Evolutionary conservation across 2,888 invertebrate genomes (phyloP), one percentile per base, ranked within the genome.

Genomic region (Drosophila mettleri): DNA sequence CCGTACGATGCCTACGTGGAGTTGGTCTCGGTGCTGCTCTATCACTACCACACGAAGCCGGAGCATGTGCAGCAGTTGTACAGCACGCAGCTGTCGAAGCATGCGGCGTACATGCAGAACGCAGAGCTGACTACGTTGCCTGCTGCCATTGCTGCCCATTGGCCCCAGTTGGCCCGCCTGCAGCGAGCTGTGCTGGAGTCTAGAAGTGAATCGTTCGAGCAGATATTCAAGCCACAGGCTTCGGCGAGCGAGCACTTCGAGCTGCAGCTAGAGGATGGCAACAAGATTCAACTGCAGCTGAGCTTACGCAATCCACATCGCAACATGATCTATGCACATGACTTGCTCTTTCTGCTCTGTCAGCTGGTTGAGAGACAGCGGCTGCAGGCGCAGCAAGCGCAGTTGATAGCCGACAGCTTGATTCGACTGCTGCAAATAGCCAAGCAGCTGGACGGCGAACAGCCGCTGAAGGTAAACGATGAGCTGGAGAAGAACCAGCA

Each of bases 1-100:
- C 69, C 89, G 27, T 87, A 92, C 69, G 78, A 91, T 73, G 90
- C 90, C 77, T 94, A 93, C 74, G 74, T 93, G 10, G 92, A 93
- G 70, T 87, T 91, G 38, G 93, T 92, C 0, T 86, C 81, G 12
- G 69, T 92, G 20, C 69, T 92, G 10, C 84, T 92, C 20, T 89
- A 81, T 24, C 91, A 92, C 46, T 92, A 91, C 57, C 87, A 90
- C 51, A 91, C 88, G 9, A 81, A 80, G 31, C 86, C 91, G 0
- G 78, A 87, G 36, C 70, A 78, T 38, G 82, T 90, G 20, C 41
- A 77, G 12, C 64, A 74, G 3, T 20, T 91, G 18, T 91, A 90
- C 60, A 58, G 46, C 4, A 57, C 63, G 7, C 65, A 90, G 3
- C 60, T 90, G 49, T 36, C 69, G 1, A 10, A 38, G 36, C 51